Percentiles rank a stretch among this genome's conserved stretches.
Conservation (phyloP, 2,888 invertebrate genomes). For the Heliconius cydno region DNA sequence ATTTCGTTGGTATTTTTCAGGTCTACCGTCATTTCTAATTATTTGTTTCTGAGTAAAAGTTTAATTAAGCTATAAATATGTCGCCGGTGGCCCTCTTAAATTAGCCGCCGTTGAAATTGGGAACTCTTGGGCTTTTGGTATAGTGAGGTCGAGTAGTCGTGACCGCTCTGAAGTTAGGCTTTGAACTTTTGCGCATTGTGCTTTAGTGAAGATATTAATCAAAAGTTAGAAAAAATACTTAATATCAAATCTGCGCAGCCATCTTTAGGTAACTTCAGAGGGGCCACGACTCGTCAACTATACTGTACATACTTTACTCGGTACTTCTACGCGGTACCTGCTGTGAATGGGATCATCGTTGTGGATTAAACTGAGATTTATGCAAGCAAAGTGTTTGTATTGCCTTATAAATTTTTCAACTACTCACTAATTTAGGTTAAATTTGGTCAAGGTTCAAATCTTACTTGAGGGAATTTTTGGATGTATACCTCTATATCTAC, state of each 20-base stretch:
- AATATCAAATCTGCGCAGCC: not conserved
- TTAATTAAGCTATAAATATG: conserved; percentile 84
- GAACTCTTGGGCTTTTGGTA: conserved; percentile 30
- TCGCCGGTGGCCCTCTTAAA: conserved; percentile 75
- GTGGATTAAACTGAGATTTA: conserved; percentile 20
- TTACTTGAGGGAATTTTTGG: not conserved
- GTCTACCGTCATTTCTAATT: conserved; percentile 56
- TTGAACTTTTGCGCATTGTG: not conserved
- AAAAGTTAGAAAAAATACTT: too few species aligned
- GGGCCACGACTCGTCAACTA: not conserved
- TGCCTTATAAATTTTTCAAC: not conserved
- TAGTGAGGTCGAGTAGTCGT: not conserved
- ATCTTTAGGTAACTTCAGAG: not conserved
- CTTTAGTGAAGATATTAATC: not conserved
- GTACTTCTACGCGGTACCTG: conserved; percentile 47
- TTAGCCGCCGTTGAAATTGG: conserved; percentile 64
- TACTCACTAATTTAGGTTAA: not conserved
- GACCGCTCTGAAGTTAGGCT: not conserved
- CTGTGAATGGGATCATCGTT: conserved; percentile 36
- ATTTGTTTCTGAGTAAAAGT: conserved; percentile 81
- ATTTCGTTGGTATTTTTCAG: conserved; percentile 52
- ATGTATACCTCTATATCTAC: too few species aligned
- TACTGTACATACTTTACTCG: conserved; percentile 32
- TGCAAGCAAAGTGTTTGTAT: not conserved
- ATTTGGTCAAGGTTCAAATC: not conserved